Base-by-base conservation (phyloP, 2,888 invertebrate genomes). In the Caenorhabditis wallacei region DNA sequence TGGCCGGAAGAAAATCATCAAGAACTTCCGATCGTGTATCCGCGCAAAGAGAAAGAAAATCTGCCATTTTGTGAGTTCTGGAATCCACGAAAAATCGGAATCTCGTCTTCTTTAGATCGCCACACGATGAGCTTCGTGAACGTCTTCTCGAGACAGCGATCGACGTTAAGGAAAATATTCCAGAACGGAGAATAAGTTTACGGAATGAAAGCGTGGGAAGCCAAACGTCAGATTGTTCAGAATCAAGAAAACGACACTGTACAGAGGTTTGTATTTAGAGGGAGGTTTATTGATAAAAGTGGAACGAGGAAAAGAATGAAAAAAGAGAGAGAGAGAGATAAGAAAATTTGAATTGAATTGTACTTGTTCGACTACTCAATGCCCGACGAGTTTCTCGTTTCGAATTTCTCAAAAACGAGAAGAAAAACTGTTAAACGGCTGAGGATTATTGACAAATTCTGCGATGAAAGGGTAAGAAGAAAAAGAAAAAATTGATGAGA, bases 131-230 rank as follows among this genome's bases (percentile, higher is more conserved):
- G 30, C 54, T 82, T 30, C 76, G 81, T 8, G 56, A 71, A 63
- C 66, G 74, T 26, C 78, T 82, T 43, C 53, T 68, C 24, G 82
- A 82, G 43, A 56, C 82, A n/a, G 53, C 78, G 7, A 51, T 82
- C 8, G 82, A 82, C 56, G 61, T 78, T 3, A 82, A 82, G 16
- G 82, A 82, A 46, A 82, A 82, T 48, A 78, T 82, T 59, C 82
- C 82, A 35, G 64, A 63, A 20, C 30, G 54, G 18, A 10, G 20
- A 10, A 18, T 43, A 10, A 70, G 46, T 24, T 30, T 46, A 0
- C 48, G 70, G 8, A 70, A 48, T 11, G 48, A 24, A 22, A 70
- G 70, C 22, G 46, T 48, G n/a, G 70, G 56, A 53, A 59, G 48
- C 20, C 37, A 51, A 13, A 35, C 16, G 16, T 48, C 59, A 11